A percentile compares a stretch with the other conserved stretches of the same genome.
Conservation (phyloP, 2,113 vertebrate genomes). For the Larimichthys polyactis region DNA sequence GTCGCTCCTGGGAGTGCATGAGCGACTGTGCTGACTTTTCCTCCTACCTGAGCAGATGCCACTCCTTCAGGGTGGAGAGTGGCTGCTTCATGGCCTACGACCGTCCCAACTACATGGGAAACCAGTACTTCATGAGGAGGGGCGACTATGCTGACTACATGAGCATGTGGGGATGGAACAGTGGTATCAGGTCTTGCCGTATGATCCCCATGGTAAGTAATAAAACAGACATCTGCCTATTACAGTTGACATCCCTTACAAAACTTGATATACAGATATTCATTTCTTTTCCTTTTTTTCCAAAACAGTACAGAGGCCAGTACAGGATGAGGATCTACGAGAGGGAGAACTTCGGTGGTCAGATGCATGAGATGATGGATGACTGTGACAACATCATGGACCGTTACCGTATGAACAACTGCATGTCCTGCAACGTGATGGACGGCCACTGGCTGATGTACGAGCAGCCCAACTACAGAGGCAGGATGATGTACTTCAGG, state of each 20-base stretch:
- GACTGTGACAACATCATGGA: slow-evolving; percentile 70
- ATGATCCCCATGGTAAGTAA: too few relatives aligned
- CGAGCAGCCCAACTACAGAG: slow-evolving; percentile 49
- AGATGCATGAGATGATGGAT: slow-evolving; percentile 64
- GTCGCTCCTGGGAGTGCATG: slow-evolving; percentile 76
- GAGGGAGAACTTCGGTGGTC: slow-evolving; percentile 70
- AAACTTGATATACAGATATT: too few relatives aligned
- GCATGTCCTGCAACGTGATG: slow-evolving; percentile 70
- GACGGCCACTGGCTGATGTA: slow-evolving; percentile 81
- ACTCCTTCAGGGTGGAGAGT: slow-evolving; percentile 74
- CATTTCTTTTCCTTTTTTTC: background rate
- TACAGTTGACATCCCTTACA: too few relatives aligned
- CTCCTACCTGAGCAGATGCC: slow-evolving; percentile 73
- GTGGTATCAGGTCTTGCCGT: too few relatives aligned
- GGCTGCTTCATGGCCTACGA: slow-evolving; percentile 83
- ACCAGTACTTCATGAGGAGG: slow-evolving; percentile 60
- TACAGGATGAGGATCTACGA: slow-evolving; percentile 74
- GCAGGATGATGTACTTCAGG: slow-evolving; percentile 29
- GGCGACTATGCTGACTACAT: too few relatives aligned
- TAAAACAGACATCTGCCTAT: too few relatives aligned
- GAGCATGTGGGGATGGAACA: too few relatives aligned
- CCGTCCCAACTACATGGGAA: slow-evolving; percentile 80
- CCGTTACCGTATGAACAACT: slow-evolving; percentile 66
- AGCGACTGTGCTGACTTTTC: slow-evolving; percentile 77
- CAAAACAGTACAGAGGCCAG: slow-evolving; percentile 65